These are phyloP conservation scores for Pangasius krempfi DNA, from an alignment of 2,797 vertebrate genomes.

Conservation along the genomic window DNA sequence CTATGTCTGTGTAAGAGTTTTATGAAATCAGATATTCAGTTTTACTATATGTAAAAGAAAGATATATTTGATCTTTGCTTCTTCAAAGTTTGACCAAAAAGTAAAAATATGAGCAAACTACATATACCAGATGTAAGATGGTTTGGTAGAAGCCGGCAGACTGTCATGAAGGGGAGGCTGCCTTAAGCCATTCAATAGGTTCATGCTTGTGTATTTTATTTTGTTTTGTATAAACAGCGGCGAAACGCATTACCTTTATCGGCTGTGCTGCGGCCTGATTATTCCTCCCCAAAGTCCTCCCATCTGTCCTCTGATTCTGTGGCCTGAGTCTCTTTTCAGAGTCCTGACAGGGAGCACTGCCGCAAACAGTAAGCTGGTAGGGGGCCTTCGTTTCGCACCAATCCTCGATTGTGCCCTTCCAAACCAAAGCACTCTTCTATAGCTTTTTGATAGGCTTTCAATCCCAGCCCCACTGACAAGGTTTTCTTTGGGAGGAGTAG, in stretches of 20 bases:
- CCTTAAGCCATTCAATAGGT: slow-evolving; percentile 58
- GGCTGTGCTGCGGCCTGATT: slow-evolving; percentile 75
- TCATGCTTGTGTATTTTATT: slow-evolving; percentile 76
- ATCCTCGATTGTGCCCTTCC: slow-evolving; percentile 83
- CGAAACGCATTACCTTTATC: slow-evolving; percentile 62
- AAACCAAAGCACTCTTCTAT: slow-evolving; percentile 97
- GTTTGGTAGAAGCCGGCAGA: slow-evolving; percentile 24
- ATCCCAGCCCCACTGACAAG: slow-evolving; percentile 90
- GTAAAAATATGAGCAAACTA: neutral
- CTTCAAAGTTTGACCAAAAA: neutral
- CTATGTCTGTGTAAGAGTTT: slow-evolving; percentile 1
- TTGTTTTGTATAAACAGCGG: slow-evolving; percentile 72
- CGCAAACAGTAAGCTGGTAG: slow-evolving; percentile 79
- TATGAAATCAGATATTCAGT: neutral
- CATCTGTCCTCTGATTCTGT: slow-evolving; percentile 89
- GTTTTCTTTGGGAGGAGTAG: slow-evolving; percentile 68
- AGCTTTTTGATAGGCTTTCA: slow-evolving; percentile 99
- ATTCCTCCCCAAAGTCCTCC: slow-evolving; percentile 84
- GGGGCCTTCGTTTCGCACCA: slow-evolving; percentile 84
- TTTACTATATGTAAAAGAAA: neutral
- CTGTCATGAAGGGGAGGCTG: slow-evolving; percentile 21
- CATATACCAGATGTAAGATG: neutral
- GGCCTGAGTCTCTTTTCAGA: slow-evolving; percentile 74
- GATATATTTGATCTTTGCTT: neutral
- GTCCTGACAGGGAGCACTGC: slow-evolving; percentile 67